phyloP scores from a whole-genome alignment of 2,113 vertebrate species.

The Sula dactylatra region DNA sequence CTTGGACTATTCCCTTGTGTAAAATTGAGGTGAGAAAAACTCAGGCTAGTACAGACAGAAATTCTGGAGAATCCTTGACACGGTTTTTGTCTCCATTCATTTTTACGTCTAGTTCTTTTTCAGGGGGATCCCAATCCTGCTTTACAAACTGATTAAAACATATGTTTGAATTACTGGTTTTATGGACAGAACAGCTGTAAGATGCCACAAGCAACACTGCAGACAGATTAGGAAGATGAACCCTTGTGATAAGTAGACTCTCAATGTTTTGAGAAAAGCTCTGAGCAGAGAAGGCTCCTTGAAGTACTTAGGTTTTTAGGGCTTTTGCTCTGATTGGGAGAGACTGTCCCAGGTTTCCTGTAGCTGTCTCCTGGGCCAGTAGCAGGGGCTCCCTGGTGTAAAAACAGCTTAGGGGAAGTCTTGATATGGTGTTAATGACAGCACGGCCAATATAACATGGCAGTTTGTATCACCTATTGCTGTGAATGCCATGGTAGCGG shows the following conservation, averaged over 20 bases:
- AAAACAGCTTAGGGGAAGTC: background rate
- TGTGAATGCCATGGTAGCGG: background rate
- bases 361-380: background rate
- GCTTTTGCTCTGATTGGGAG: constrained; percentile 1
- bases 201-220: background rate
- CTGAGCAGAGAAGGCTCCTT: background rate
- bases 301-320: background rate
- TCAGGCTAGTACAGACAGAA: background rate
- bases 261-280: background rate
- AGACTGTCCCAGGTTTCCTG: background rate
- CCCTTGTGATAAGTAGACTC: background rate
- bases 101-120: background rate
- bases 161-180: background rate
- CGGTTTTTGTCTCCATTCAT: background rate
- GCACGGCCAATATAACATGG: background rate
- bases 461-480: background rate
- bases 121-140: background rate
- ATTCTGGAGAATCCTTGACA: background rate
- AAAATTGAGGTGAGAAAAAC: background rate
- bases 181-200: background rate
- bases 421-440: background rate
- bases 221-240: background rate
- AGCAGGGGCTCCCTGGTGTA: background rate
- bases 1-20: background rate
- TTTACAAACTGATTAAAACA: background rate